These are phyloP conservation scores for Gambusia holbrooki DNA, from an alignment of 2,113 vertebrate species.

Conservation along the genomic window DNA sequence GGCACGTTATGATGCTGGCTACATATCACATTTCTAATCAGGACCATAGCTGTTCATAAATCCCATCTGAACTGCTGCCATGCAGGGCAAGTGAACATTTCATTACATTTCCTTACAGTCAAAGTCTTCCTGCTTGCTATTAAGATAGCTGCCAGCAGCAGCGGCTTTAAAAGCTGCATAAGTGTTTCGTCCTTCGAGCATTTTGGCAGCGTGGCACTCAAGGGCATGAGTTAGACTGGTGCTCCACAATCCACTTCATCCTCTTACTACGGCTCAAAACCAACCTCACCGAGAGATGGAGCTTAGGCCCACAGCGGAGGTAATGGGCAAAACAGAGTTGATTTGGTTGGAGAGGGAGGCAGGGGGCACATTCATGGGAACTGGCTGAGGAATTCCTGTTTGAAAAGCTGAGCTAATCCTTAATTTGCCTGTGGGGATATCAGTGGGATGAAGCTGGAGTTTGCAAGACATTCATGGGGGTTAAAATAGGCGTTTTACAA, in stretches of 20 bases:
- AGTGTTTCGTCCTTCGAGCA: slow-evolving; percentile 53
- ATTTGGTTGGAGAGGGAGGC: slow-evolving; percentile 50
- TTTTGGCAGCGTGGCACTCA: slow-evolving; percentile 58
- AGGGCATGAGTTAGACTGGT: slow-evolving; percentile 72
- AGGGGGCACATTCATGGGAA: slow-evolving; percentile 64
- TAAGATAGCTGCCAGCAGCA: slow-evolving; percentile 24
- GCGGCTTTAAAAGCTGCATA: slow-evolving; percentile 41
- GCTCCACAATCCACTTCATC: slow-evolving; percentile 73
- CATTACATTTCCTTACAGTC: slow-evolving; percentile 17
- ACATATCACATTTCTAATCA: slow-evolving; percentile 10
- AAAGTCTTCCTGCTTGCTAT: slow-evolving; percentile 8
- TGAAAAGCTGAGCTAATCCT: slow-evolving; percentile 77
- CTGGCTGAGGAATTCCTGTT: slow-evolving; percentile 64
- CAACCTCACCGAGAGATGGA: slow-evolving; percentile 46
- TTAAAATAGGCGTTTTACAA: slow-evolving; percentile 61
- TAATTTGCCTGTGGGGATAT: slow-evolving; percentile 81
- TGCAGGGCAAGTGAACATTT: slow-evolving; percentile 19
- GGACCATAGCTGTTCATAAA: slow-evolving; percentile 2
- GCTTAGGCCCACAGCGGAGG: slow-evolving; percentile 50
- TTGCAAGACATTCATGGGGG: slow-evolving; percentile 63
- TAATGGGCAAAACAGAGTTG: slow-evolving; percentile 56
- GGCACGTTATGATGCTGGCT: neutral
- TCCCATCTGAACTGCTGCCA: neutral
- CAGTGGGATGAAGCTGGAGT: slow-evolving; percentile 61
- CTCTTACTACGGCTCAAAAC: slow-evolving; percentile 71